Percentiles rank a stretch among this genome's conserved stretches.
phyloP scores from a whole-genome alignment of 2,113 vertebrate species.

The Aptenodytes patagonicus region DNA sequence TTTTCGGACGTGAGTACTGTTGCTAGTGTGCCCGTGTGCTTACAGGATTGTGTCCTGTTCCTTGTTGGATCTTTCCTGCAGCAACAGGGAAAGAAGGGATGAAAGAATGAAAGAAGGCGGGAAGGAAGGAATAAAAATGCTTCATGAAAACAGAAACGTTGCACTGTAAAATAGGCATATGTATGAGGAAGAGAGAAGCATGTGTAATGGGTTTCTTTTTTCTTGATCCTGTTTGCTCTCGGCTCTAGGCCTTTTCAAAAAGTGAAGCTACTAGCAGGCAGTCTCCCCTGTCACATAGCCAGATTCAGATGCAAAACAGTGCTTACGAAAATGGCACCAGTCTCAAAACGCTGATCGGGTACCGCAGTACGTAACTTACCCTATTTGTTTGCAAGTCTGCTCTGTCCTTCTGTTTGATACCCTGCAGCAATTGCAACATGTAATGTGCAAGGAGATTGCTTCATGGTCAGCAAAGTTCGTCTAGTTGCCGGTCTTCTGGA shows the following conservation, averaged over 20 bases:
- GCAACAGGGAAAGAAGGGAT: neutral
- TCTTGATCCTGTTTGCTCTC: neutral
- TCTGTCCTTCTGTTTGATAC: neutral
- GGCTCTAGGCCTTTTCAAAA: neutral
- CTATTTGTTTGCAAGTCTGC: neutral
- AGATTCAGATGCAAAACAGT: neutral
- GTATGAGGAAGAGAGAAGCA: neutral
- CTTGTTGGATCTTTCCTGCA: neutral
- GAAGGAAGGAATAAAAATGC: neutral
- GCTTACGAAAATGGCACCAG: neutral
- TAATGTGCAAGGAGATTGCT: rapidly evolving
- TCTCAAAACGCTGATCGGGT: rapidly evolving
- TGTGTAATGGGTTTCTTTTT: neutral
- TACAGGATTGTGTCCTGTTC: neutral
- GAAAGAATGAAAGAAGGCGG: neutral
- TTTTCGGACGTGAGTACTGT: rapidly evolving
- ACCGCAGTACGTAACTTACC: neutral
- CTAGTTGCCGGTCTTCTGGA: neutral
- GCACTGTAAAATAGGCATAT: neutral
- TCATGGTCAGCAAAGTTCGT: neutral
- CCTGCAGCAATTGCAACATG: neutral
- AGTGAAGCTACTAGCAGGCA: neutral
- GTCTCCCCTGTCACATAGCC: neutral
- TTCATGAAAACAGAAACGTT: neutral
- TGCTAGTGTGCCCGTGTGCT: neutral